Conservation (phyloP, 1,140 invertebrate genomes). For the Hyles euphorbiae region DNA sequence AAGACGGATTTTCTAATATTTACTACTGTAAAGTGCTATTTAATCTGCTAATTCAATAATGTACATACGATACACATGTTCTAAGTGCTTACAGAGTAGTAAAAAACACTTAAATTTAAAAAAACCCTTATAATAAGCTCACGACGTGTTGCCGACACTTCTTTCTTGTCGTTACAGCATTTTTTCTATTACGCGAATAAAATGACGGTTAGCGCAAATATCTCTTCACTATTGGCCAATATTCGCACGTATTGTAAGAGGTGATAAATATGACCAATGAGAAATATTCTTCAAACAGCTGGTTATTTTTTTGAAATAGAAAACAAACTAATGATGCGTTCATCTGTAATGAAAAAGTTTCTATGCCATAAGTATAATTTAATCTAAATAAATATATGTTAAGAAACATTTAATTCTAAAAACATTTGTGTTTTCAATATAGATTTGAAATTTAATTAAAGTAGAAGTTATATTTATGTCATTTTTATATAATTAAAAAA, state of each 20-base stretch:
- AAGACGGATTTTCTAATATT: slow-evolving; percentile 20
- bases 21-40: slow-evolving; percentile 10
- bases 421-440: no score
- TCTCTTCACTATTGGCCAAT: slow-evolving; percentile 18
- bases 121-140: slow-evolving; percentile 33
- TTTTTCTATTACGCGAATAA: slow-evolving; percentile 23
- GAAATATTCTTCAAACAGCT: slow-evolving; percentile 8
- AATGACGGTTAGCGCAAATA: slow-evolving; percentile 11
- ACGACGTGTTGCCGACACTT: slow-evolving; percentile 33
- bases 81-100: slow-evolving; percentile 9
- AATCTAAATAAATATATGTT: not conserved
- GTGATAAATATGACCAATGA: slow-evolving; percentile 14
- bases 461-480: not conserved
- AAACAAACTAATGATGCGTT: slow-evolving; percentile 16
- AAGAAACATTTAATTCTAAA: no score
- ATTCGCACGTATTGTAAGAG: not conserved
- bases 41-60: slow-evolving; percentile 11
- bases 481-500: no score
- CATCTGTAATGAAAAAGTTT: not conserved
- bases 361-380: not conserved
- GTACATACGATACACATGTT: slow-evolving; percentile 19
- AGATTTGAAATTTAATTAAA: not conserved
- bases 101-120: slow-evolving; percentile 22
- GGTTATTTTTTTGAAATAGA: slow-evolving; percentile 10
- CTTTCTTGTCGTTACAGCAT: slow-evolving; percentile 33